A percentile compares a stretch with the other conserved stretches of the same genome.
These are phyloP conservation scores for Hirtodrosophila duncani DNA, from an alignment of 2,888 invertebrate species.

Conservation along the genomic window DNA sequence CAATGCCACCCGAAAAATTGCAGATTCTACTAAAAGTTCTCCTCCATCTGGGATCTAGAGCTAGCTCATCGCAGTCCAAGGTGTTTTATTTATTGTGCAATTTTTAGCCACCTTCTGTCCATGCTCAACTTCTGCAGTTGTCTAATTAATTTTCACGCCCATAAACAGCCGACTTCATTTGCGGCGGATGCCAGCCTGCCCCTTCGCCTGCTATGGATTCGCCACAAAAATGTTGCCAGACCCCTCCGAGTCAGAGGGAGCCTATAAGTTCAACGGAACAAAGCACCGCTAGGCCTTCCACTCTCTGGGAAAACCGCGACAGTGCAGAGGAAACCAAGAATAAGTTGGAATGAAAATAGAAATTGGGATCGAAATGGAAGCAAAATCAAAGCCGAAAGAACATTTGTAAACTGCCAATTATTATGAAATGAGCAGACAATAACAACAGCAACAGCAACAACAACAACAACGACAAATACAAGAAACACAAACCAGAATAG, in stretches of 20 bases:
- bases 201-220: constrained; percentile 49
- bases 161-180: constrained; percentile 57
- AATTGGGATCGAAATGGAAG: constrained; percentile 36
- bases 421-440: constrained; percentile 56
- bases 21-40: neutral
- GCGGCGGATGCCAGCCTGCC: too few relatives aligned
- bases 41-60: constrained; percentile 1
- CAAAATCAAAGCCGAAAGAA: constrained; percentile 59
- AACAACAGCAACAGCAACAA: constrained; percentile 14
- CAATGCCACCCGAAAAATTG: neutral
- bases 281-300: constrained; percentile 48
- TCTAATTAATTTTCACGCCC: constrained; percentile 67
- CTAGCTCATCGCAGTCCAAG: constrained; percentile 22
- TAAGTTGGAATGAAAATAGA: constrained; percentile 5
- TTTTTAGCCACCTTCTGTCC: constrained; percentile 29
- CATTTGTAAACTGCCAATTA: constrained; percentile 69
- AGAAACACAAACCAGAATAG: too few relatives aligned
- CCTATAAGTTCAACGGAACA: constrained; percentile 58
- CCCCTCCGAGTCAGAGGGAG: constrained; percentile 31
- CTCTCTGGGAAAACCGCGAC: constrained; percentile 39
- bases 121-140: constrained; percentile 39
- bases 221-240: constrained; percentile 44
- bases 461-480: constrained; percentile 1
- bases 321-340: constrained; percentile 26
- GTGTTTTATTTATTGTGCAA: constrained; percentile 51